Evolutionary conservation across 2,797 vertebrate genomes (phyloP).

Genomic region (Scolopax bukidnonensis): DNA sequence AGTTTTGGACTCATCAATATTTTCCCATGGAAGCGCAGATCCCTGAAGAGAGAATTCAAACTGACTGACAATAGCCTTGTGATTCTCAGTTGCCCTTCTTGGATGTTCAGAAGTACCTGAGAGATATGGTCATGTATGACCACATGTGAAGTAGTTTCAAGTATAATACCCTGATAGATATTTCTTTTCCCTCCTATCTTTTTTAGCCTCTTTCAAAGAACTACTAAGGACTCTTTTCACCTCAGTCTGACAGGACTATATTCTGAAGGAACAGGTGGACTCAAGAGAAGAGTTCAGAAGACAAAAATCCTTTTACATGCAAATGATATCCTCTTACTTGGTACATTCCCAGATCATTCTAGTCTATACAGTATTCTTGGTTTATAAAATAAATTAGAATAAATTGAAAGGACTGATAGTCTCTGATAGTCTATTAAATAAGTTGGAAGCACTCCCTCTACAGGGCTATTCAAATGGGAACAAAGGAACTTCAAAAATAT

Average conservation of each 20-base stretch:
- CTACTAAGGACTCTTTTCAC: not conserved
- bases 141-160: not conserved
- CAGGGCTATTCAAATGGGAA: not conserved
- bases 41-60: not conserved
- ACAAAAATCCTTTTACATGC: not conserved
- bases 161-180: not conserved
- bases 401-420: not conserved
- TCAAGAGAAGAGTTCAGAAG: not conserved
- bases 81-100: not conserved
- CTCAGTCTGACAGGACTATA: not conserved
- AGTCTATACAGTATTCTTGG: not conserved
- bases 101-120: not conserved
- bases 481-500: not conserved
- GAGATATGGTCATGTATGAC: not conserved
- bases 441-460: not conserved
- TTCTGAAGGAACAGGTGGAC: not conserved
- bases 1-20: not conserved
- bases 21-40: not conserved
- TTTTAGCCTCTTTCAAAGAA: not conserved
- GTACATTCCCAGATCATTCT: not conserved
- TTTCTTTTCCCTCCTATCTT: not conserved
- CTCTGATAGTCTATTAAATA: not conserved
- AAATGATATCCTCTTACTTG: not conserved
- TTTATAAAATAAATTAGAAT: conserved; percentile 14
- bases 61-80: not conserved